Conservation (phyloP, 2,113 vertebrate genomes). For the Sterna hirundo region DNA sequence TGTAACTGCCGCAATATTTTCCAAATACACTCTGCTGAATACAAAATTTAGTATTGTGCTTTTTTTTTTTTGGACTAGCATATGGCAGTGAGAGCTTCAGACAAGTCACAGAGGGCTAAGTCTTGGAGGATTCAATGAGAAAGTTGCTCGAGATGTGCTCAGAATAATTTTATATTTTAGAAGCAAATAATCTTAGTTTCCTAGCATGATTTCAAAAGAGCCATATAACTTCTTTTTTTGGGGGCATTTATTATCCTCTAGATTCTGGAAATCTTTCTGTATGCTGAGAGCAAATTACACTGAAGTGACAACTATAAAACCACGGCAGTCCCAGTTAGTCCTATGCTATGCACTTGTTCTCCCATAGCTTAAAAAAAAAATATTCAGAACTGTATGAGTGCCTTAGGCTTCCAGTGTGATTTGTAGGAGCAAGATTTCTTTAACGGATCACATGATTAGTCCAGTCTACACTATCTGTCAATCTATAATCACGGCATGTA, state of each 20-base stretch:
- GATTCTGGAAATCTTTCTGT: background rate
- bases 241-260: background rate
- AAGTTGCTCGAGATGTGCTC: background rate
- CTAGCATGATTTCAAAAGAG: background rate
- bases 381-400: background rate
- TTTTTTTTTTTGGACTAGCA: background rate
- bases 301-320: background rate
- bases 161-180: background rate
- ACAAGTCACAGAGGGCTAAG: background rate
- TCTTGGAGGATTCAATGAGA: background rate
- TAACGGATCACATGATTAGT: background rate
- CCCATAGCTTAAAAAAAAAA: background rate
- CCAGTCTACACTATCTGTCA: background rate
- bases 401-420: background rate
- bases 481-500: background rate
- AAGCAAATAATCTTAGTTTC: background rate
- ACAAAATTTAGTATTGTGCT: background rate
- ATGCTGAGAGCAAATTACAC: background rate
- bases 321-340: background rate
- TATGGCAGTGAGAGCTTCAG: background rate
- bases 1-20: conserved; percentile 1
- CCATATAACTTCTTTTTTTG: background rate
- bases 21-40: background rate
- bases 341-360: background rate
- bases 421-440: background rate